Evolutionary conservation across 2,797 vertebrate species (phyloP).

Genomic region (Hafferia zeledoni): DNA sequence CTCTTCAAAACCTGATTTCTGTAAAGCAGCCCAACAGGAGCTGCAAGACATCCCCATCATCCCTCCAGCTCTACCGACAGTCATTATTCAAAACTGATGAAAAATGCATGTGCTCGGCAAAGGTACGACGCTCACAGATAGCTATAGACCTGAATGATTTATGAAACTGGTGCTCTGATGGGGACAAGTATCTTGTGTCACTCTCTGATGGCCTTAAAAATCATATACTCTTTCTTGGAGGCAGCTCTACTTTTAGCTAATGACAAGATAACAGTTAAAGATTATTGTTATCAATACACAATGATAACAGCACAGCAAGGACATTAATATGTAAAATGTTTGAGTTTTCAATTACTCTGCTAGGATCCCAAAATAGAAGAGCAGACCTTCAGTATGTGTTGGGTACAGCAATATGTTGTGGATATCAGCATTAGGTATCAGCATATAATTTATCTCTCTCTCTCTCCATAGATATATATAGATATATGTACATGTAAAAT

Average conservation of each 20-base stretch:
- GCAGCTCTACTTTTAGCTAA: not conserved
- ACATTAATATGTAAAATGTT: not conserved
- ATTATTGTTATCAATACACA: not conserved
- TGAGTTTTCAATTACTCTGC: not conserved
- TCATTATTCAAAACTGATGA: constrained; percentile 57
- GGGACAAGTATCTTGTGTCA: constrained; percentile 47
- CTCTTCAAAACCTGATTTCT: constrained; percentile 6
- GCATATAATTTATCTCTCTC: not conserved
- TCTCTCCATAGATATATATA: too few relatives aligned
- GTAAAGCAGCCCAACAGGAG: not conserved
- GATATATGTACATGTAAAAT: too few relatives aligned
- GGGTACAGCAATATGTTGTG: not conserved
- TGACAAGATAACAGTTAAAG: not conserved
- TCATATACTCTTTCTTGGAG: not conserved
- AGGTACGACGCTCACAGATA: not conserved
- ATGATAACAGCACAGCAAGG: not conserved
- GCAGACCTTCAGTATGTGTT: not conserved
- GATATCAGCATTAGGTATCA: not conserved
- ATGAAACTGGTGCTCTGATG: constrained; percentile 46
- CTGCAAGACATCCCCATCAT: not conserved
- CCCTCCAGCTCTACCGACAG: not conserved
- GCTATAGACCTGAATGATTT: constrained; percentile 64
- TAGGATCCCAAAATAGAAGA: not conserved
- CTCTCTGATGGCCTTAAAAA: constrained; percentile 32
- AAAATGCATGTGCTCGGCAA: constrained; percentile 52